A percentile compares a stretch with the other conserved stretches of the same genome.
phyloP scores from a whole-genome alignment of 2,888 invertebrate species.

The Periphyllus acericola region DNA sequence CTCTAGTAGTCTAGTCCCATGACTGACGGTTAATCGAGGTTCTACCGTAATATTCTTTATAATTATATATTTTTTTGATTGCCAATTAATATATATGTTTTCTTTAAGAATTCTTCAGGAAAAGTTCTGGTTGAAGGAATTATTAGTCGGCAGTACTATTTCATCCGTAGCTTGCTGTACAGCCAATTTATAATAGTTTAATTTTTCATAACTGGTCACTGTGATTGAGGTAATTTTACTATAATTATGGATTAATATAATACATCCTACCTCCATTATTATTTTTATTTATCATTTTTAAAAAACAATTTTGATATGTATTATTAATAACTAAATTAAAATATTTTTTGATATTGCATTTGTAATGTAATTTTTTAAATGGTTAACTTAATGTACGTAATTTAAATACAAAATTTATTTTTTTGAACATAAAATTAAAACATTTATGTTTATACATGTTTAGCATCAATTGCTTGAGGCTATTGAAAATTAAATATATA shows the following conservation, averaged over 20 bases:
- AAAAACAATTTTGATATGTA: background rate
- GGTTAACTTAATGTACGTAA: background rate
- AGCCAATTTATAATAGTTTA: constrained; percentile 75
- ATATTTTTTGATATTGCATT: background rate
- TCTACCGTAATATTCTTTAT: background rate
- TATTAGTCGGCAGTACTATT: constrained; percentile 93
- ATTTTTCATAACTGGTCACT: background rate
- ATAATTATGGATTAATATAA: background rate
- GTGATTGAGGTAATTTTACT: background rate
- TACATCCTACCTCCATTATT: background rate
- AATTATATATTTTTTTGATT: background rate
- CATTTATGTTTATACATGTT: too few species aligned
- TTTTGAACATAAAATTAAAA: too few species aligned
- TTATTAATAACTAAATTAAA: background rate
- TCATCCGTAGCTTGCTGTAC: constrained; percentile 90
- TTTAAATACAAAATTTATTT: too few species aligned
- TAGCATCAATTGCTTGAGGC: too few species aligned
- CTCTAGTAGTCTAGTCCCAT: too few species aligned
- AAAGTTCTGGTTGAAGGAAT: constrained; percentile 93
- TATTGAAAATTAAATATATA: too few species aligned
- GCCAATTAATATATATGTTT: background rate
- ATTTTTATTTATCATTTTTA: background rate
- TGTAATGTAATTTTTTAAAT: background rate
- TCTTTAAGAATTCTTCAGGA: constrained; percentile 84
- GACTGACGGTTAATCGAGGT: too few species aligned